Base-by-base conservation (phyloP, 2,797 vertebrate species). In the Acanthurus leucopareius region DNA sequence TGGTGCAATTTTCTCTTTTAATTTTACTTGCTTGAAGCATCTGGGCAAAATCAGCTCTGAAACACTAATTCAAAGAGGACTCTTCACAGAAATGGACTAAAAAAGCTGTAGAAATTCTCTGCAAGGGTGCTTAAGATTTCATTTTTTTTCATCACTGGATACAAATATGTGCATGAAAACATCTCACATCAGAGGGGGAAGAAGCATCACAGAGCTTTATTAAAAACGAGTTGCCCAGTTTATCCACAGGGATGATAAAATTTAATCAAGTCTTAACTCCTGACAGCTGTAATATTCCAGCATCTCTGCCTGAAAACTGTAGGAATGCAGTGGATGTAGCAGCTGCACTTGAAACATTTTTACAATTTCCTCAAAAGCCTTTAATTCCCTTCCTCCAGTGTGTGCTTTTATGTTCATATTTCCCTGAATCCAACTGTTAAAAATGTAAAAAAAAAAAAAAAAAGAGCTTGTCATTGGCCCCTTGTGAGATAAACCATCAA, bases 401-500 rank as follows among this genome's bases (percentile, higher is more conserved):
- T n/a, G 0, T 67, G 28, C 68, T 49, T 76, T 48, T 40, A 73
- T 53, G 56, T 54, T 42, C 32, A 7, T 3, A 5, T 17, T 70
- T 57, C 48, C 35, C 2, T n/a, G n/a, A n/a, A n/a, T n/a, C n/a
- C n/a, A n/a, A n/a, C n/a, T n/a, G n/a, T n/a, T n/a, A n/a, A n/a
- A n/a, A n/a, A n/a, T n/a, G n/a, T n/a, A n/a, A n/a, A n/a, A 19
- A 1, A 75, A 20, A 22, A 8, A 44, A 48, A 74, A 69, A 71
- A n/a, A 72, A 52, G 49, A 32, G 42, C 15, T 17, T 58, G 61
- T 65, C 69, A 53, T 10, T 45, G 44, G 64, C 22, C 11, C 7
- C 59, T 77, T 70, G 63, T 69, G 60, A 79, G 69, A 69, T 64
- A 60, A 82, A 61, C 22, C 17, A 3, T 64, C n/a, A 17, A 64